These are phyloP conservation scores for Orthosia gothica DNA, from an alignment of 2,888 invertebrate species.

Conservation along the genomic window DNA sequence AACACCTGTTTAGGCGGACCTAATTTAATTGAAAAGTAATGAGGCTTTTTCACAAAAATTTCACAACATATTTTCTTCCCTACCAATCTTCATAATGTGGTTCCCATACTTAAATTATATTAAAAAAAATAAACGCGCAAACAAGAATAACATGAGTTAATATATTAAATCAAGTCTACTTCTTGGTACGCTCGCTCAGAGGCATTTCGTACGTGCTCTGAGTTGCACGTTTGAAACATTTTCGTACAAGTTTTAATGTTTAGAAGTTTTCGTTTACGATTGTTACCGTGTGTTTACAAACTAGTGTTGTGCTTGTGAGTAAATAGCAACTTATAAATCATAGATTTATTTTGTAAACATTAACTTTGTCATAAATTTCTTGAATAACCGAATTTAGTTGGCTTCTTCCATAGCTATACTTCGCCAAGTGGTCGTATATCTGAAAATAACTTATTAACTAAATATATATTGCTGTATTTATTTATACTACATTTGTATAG, in stretches of 20 bases:
- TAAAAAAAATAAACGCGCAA: not conserved
- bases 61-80: too few species aligned
- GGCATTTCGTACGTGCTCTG: conserved; percentile 2
- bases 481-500: too few species aligned
- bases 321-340: conserved; percentile 47
- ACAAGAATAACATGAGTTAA: conserved; percentile 6
- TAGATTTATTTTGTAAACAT: not conserved
- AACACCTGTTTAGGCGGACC: too few species aligned
- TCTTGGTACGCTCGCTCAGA: conserved; percentile 18
- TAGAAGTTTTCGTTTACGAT: conserved; percentile 11
- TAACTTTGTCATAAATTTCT: too few species aligned
- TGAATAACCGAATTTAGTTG: too few species aligned
- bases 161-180: conserved; percentile 19
- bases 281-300: conserved; percentile 2
- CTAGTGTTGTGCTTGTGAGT: conserved; percentile 30
- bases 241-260: not conserved
- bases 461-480: too few species aligned
- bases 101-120: not conserved
- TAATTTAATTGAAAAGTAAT: too few species aligned
- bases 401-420: too few species aligned
- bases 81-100: too few species aligned
- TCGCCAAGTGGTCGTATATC: too few species aligned
- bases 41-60: too few species aligned
- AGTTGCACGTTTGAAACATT: conserved; percentile 20
- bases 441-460: too few species aligned